These are phyloP conservation scores for Dicranocentrus wangi DNA, from an alignment of 2,888 invertebrate species.

Conservation along the genomic window DNA sequence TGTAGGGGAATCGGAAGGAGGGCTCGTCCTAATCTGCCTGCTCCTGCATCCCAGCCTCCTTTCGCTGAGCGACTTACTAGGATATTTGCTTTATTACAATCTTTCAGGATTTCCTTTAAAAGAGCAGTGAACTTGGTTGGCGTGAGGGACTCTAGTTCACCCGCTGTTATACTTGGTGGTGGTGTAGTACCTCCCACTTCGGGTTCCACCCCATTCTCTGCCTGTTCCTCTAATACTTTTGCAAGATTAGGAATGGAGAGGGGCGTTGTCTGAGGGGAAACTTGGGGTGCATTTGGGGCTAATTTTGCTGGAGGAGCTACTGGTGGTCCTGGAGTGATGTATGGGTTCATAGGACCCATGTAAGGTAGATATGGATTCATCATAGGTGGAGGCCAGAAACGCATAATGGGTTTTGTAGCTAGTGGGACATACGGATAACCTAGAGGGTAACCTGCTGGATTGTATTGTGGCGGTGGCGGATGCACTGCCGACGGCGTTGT, in stretches of 20 bases:
- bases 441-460: too few species aligned
- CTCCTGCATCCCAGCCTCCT: too few species aligned
- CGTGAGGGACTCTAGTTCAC: slow-evolving; percentile 22
- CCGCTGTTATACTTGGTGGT: not conserved
- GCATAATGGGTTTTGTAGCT: too few species aligned
- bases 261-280: not conserved
- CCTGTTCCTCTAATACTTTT: not conserved
- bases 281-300: not conserved
- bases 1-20: slow-evolving; percentile 33
- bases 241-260: slow-evolving; percentile 9
- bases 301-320: not conserved
- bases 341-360: not conserved
- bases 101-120: slow-evolving; percentile 33
- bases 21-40: slow-evolving; percentile 2
- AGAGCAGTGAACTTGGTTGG: slow-evolving; percentile 30
- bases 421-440: too few species aligned
- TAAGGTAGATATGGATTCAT: too few species aligned
- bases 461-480: too few species aligned
- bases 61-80: not conserved
- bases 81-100: slow-evolving; percentile 21
- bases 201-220: not conserved
- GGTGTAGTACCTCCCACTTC: not conserved
- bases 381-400: too few species aligned
- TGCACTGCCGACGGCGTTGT: not conserved
- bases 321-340: not conserved